Percentiles rank a stretch among this genome's conserved stretches.
These are phyloP conservation scores for Drosophila pseudotalamancana DNA, from an alignment of 2,888 invertebrate species.

Conservation along the genomic window DNA sequence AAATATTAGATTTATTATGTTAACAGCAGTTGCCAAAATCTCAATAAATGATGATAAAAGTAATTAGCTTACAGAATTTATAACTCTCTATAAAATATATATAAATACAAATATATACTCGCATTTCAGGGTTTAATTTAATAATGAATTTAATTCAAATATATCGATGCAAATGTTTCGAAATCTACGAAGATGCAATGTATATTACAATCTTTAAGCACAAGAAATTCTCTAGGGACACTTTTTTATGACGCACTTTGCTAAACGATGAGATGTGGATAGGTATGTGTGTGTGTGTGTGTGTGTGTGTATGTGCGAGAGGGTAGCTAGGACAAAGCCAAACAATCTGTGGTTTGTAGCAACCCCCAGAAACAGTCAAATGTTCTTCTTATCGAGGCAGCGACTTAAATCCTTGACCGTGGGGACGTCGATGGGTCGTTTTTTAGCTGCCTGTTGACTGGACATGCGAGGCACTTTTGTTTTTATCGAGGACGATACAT, in stretches of 20 bases:
- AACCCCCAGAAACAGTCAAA: constrained; percentile 39
- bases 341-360: constrained; percentile 10
- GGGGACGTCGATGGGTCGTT: constrained; percentile 27
- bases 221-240: constrained; percentile 30
- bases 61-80: too few relatives aligned
- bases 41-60: too few relatives aligned
- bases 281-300: constrained; percentile 8
- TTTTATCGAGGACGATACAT: constrained; percentile 74
- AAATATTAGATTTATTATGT: too few relatives aligned
- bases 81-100: too few relatives aligned
- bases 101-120: too few relatives aligned
- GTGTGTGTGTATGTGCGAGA: not conserved
- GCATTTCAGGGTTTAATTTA: too few relatives aligned
- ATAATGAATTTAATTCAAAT: too few relatives aligned
- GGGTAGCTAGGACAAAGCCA: constrained; percentile 18
- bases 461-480: constrained; percentile 56
- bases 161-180: too few relatives aligned
- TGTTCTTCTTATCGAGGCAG: constrained; percentile 34
- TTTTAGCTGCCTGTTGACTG: constrained; percentile 41
- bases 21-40: too few relatives aligned
- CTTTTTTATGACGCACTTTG: constrained; percentile 65
- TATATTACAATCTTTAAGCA: constrained; percentile 6
- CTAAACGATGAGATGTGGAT: constrained; percentile 61
- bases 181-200: constrained; percentile 1
- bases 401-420: constrained; percentile 12